Evolutionary conservation across 2,797 vertebrate species (phyloP), one percentile per base, ranked within the genome.

Genomic region (Okamejei kenojei): DNA sequence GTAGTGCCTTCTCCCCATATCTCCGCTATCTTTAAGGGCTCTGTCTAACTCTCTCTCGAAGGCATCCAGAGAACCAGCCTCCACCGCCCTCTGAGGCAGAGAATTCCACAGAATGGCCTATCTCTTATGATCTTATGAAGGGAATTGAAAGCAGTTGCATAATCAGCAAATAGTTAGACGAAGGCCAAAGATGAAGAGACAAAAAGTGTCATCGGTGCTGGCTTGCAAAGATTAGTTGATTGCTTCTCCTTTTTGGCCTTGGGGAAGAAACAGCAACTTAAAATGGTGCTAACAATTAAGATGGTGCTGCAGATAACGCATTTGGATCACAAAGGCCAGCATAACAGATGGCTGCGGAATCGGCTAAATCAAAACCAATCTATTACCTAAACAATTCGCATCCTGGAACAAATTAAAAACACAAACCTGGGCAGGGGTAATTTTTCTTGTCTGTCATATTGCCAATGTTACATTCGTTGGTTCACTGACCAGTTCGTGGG

Each of bases 401-500:
- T 9, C 84, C 84, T 23, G 1, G n/a, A 21, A 35, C 32, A 68
- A 88, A 88, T 88, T 88, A 88, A 88, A 86, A 86, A 32, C 13
- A 86, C 29, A 19, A 88, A 35, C n/a, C 7, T 63, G 32, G 32
- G 63, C 63, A 35, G 21, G 35, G 63, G 63, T 68, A 65, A 88
- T 88, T 88, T 88, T 68, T 88, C 84, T 68, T 23, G 7, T 15
- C n/a, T 88, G 84, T 68, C 84, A 88, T 21, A 19, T 88, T 88
- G n/a, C 68, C 84, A 68, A 88, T 88, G 65, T 88, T 88, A 35
- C 61, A 88, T 68, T 88, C 63, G 68, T 19, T 7, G 65, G 84
- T 35, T 88, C 84, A 88, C n/a, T 68, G 84, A 65, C 58, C n/a
- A 88, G 61, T 88, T 88, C n/a, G 84, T 88, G 63, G 63, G 13